These are phyloP conservation scores for Cirrhinus molitorella DNA, from an alignment of 2,797 vertebrate genomes.

Conservation along the genomic window DNA sequence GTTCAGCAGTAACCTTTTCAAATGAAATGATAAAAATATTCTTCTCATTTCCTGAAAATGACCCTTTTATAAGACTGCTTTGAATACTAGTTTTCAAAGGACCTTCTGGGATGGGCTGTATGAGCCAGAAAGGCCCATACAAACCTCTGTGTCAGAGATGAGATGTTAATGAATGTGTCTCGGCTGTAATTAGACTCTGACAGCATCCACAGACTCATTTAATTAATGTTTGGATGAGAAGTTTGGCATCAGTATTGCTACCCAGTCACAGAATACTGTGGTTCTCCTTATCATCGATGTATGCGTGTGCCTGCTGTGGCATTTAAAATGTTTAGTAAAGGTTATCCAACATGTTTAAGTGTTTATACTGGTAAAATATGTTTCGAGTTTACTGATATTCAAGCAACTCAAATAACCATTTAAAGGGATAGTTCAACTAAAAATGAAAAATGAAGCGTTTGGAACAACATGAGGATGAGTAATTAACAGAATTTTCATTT, in stretches of 20 bases:
- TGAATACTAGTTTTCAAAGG: neutral
- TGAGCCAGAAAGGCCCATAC: slow-evolving; percentile 38
- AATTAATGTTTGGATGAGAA: slow-evolving; percentile 58
- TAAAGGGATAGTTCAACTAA: too few relatives aligned
- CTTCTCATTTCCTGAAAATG: slow-evolving; percentile 5
- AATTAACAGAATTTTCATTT: too few relatives aligned
- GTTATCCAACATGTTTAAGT: neutral
- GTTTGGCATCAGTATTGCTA: slow-evolving; percentile 52
- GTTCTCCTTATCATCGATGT: neutral
- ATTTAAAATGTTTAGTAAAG: slow-evolving; percentile 3
- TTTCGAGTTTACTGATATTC: slow-evolving; percentile 16
- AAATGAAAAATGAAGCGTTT: too few relatives aligned
- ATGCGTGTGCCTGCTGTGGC: neutral
- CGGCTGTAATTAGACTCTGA: slow-evolving; percentile 60
- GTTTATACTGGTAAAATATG: neutral
- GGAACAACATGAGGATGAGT: too few relatives aligned
- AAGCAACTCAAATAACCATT: neutral
- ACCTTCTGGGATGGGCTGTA: slow-evolving; percentile 17
- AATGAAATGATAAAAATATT: slow-evolving; percentile 4
- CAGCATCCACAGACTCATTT: slow-evolving; percentile 44
- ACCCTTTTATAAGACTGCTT: neutral
- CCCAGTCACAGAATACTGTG: neutral
- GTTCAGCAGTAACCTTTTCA: slow-evolving; percentile 22
- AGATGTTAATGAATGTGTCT: slow-evolving; percentile 63
- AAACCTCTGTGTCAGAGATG: slow-evolving; percentile 54